Evolutionary conservation across 1,140 invertebrate genomes (phyloP), one percentile per base, ranked within the genome.

Genomic region (Bombus superbus): DNA sequence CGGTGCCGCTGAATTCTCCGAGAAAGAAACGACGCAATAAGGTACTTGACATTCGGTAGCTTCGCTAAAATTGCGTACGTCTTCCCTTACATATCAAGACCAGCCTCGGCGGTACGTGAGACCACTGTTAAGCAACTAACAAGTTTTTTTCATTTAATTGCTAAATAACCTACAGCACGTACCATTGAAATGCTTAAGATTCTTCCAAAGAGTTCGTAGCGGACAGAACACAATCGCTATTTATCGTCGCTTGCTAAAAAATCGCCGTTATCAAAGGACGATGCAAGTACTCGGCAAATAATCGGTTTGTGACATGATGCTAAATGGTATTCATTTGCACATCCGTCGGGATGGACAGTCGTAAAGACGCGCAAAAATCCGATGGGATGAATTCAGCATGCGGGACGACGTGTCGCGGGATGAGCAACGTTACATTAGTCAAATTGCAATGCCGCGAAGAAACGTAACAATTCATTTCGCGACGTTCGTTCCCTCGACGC

Each of bases 401-500:
- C 11, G n/a, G 11, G 22, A 47, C n/a, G 64, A 18, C 18, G 62
- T 53, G 47, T 53, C 47, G 59, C 25, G 11, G 28, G 10, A 62
- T 28, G 62, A 38, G 32, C 42, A 40, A 57, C 32, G 62, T 79
- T 35, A 53, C 25, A 53, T 73, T 73, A 73, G 53, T 59, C 53
- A 82, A 82, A 82, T 82, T 62, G 57, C 53, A 18, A 42, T 44
- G 42, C 3, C 5, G 3, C 35, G 38, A 35, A 74, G 71, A 40
- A 44, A 57, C 47, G 35, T 28, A 64, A 59, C 38, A 28, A 82
- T 81, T 81, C 66, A 81, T 81, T 40, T n/a, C 25, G 66, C 42
- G 35, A 57, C 69, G 69, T 81, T 9, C 47, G 13, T 6, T 62
- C 18, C 28, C 25, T 11, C 10, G 47, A n/a, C 9, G 9, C 3